Base-by-base conservation (phyloP, 2,888 invertebrate genomes). In the Caenorhabditis sp. region DNA sequence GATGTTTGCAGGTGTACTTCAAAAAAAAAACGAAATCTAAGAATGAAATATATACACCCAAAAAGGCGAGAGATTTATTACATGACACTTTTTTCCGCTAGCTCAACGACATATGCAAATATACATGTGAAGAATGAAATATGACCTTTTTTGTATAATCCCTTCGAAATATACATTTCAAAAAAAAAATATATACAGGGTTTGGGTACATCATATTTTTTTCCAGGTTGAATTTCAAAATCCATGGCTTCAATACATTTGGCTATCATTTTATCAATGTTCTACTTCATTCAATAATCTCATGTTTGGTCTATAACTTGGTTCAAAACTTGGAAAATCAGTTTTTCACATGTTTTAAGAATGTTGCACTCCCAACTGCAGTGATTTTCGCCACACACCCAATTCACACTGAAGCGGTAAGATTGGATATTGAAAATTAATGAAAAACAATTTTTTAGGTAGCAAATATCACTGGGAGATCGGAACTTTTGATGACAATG, bases 301-400 rank as follows among this genome's bases (percentile, higher is more conserved):
- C 86, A 69, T 90, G 83, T 21, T 71, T 80, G 26, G 70, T 73
- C 25, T 78, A 76, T 65, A 63, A 71, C 65, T 59, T 76, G 54
- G 71, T 67, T 50, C 64, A 57, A 27, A 17, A 59, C 59, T 17
- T 74, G 65, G 56, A 60, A 20, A 54, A 54, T n/a, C 12, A 43
- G 14, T 67, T 78, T n/a, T 25, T 63, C 25, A 38, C 12, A 26
- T 27, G 27, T 1, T 21, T 49, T 1, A 23, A 14, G 14, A 43
- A 58, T 12, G 63, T 69, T 7, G 73, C 76, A 12, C 50, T 67
- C 83, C 89, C 93, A 65, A 91, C 93, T 50, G 90, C 93, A 20
- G 82, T 93, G 2, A 87, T 96, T 27, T 97, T 96, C 90, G 92
- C 94, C 17, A 92, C 93, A 20, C 97, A 97, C 90, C 97, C 97